Percentiles rank a stretch among this genome's conserved stretches.
These are phyloP conservation scores for Muscina levida DNA, from an alignment of 2,888 invertebrate genomes.

Conservation along the genomic window DNA sequence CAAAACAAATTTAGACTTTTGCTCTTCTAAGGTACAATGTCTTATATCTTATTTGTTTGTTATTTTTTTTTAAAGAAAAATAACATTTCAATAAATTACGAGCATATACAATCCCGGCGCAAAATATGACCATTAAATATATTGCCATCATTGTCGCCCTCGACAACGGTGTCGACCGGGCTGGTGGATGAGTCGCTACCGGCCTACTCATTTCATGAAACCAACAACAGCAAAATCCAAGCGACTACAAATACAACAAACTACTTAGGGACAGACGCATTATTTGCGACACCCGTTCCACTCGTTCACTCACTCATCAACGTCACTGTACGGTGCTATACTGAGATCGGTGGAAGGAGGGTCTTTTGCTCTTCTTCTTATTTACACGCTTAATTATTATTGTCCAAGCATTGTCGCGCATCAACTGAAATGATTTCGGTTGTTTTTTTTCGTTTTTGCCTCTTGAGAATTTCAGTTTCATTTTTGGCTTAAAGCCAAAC, in stretches of 20 bases:
- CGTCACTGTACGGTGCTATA: conserved; percentile 44
- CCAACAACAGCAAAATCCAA: conserved; percentile 21
- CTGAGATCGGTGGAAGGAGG: neutral
- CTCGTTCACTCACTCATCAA: conserved; percentile 1
- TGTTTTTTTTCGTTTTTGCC: conserved; percentile 26
- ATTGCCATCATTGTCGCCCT: neutral
- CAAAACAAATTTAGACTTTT: too few relatives aligned
- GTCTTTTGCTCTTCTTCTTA: conserved; percentile 30
- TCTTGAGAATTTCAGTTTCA: too few relatives aligned
- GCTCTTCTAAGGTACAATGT: conserved; percentile 26
- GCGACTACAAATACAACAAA: neutral
- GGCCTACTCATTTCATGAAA: conserved; percentile 25
- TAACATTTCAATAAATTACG: conserved; percentile 15
- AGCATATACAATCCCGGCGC: neutral
- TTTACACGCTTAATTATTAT: conserved; percentile 78
- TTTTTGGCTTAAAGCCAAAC: conserved; percentile 58
- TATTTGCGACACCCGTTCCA: conserved; percentile 13
- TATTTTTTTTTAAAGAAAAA: conserved; percentile 15
- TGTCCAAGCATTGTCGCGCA: conserved; percentile 70
- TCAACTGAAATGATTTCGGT: conserved; percentile 57
- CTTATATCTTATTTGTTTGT: too few relatives aligned
- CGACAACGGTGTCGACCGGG: neutral
- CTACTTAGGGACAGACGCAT: conserved; percentile 8
- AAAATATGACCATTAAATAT: neutral
- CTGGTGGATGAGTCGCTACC: neutral